These are phyloP conservation scores for Oncorhynchus keta DNA, from an alignment of 2,113 vertebrate species.

Conservation along the genomic window DNA sequence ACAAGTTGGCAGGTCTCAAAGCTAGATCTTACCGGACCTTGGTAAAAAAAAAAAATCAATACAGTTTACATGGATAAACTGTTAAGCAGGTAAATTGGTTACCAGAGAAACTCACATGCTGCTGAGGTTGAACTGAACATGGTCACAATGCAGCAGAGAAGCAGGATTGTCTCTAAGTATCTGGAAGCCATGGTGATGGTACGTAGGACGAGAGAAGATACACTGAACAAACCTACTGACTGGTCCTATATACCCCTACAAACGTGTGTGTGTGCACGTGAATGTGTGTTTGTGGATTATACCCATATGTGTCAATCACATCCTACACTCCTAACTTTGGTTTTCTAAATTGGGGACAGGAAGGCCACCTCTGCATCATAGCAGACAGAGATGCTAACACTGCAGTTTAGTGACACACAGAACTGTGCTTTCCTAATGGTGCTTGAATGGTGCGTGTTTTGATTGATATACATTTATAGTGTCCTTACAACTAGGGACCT, in stretches of 20 bases:
- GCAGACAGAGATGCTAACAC: constrained; percentile 27
- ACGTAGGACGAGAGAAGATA: not conserved
- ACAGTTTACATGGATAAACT: not conserved
- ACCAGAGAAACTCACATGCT: constrained; percentile 56
- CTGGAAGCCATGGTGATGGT: constrained; percentile 51
- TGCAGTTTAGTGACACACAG: constrained; percentile 14
- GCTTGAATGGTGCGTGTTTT: too few species aligned
- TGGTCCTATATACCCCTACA: constrained; percentile 32
- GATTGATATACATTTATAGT: too few species aligned
- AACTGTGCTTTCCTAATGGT: not conserved
- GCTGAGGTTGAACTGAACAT: constrained; percentile 31
- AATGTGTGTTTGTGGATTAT: not conserved
- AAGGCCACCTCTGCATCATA: constrained; percentile 45
- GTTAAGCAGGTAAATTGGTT: not conserved
- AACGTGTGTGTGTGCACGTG: not conserved
- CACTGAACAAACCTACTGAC: not conserved
- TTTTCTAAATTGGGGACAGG: constrained; percentile 65
- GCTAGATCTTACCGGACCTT: not conserved
- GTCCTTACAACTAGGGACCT: too few species aligned
- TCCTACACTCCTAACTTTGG: constrained; percentile 32
- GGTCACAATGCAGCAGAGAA: constrained; percentile 48
- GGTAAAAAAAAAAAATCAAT: too few species aligned
- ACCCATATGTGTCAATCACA: not conserved
- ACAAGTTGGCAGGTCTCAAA: too few species aligned
- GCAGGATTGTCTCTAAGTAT: constrained; percentile 10